A percentile compares a stretch with the other conserved stretches of the same genome.
Conservation (phyloP, 1,140 invertebrate genomes). For the Scaptomyza montana region DNA sequence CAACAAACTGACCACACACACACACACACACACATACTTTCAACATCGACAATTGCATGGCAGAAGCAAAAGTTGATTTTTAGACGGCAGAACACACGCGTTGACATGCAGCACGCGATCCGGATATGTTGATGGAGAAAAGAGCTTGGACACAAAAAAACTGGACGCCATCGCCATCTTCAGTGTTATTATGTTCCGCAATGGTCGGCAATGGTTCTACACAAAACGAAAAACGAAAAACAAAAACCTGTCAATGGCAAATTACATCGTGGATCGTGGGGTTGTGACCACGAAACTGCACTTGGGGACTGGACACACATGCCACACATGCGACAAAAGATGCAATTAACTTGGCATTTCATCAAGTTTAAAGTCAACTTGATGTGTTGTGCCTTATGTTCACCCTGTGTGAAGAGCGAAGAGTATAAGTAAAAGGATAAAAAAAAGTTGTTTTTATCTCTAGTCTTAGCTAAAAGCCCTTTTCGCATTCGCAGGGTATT, state of each 20-base stretch:
- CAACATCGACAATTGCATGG: constrained; percentile 65
- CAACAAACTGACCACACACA: not conserved
- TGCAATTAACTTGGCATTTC: constrained; percentile 55
- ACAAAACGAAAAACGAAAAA: too few relatives aligned
- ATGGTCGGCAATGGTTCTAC: not conserved
- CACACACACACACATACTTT: constrained; percentile 3
- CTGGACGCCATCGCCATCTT: not conserved
- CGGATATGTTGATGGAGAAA: constrained; percentile 46
- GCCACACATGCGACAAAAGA: constrained; percentile 63
- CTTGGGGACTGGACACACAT: constrained; percentile 16
- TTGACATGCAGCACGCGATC: constrained; percentile 81
- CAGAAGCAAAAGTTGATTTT: not conserved
- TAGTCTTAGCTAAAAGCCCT: too few relatives aligned
- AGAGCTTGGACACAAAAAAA: not conserved
- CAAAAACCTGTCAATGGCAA: constrained; percentile 75
- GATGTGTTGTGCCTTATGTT: not conserved
- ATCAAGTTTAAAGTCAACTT: constrained; percentile 6
- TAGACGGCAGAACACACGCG: constrained; percentile 66
- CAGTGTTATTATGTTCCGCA: not conserved
- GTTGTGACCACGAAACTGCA: constrained; percentile 24
- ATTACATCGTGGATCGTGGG: constrained; percentile 55
- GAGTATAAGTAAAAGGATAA: not conserved
- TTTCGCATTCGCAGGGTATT: constrained; percentile 21
- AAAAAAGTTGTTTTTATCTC: too few relatives aligned
- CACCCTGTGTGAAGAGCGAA: constrained; percentile 14